phyloP scores from a whole-genome alignment of 2,888 invertebrate species.

The Phorcus lineatus region DNA sequence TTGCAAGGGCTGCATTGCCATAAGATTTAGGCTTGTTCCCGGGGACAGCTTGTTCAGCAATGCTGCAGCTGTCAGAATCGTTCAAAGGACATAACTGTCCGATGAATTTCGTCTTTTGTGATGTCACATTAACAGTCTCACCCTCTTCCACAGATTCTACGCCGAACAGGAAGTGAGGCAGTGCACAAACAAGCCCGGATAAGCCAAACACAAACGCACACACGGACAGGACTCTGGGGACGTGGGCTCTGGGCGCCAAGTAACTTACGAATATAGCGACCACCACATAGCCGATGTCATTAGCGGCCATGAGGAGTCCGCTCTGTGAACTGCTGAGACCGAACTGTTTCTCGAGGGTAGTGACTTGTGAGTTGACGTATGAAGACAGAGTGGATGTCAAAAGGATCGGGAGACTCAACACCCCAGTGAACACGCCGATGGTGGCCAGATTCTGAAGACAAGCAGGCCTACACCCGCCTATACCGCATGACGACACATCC shows the following conservation, averaged over 20 bases:
- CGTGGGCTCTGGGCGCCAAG: constrained; percentile 41
- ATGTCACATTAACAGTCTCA: neutral
- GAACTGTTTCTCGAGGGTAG: constrained; percentile 63
- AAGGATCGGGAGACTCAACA: constrained; percentile 35
- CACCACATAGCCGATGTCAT: constrained; percentile 61
- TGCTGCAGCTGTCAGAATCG: neutral
- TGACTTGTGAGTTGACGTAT: constrained; percentile 51
- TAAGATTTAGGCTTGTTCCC: neutral
- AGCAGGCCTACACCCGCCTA: constrained; percentile 44
- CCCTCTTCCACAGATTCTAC: neutral
- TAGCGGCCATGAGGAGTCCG: constrained; percentile 62
- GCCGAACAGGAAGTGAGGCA: constrained; percentile 45
- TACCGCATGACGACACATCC: constrained; percentile 36
- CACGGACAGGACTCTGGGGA: constrained; percentile 42
- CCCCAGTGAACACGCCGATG: constrained; percentile 42
- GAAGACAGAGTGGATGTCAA: constrained; percentile 39
- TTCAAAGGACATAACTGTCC: neutral
- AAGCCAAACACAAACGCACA: constrained; percentile 44
- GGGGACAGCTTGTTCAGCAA: neutral
- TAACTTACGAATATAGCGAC: constrained; percentile 49
- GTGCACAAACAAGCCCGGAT: constrained; percentile 45
- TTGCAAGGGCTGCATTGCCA: constrained; percentile 35
- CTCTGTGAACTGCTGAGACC: constrained; percentile 60
- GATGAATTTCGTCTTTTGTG: neutral
- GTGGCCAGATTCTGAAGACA: constrained; percentile 41